Percentiles rank a stretch among this genome's conserved stretches.
These are phyloP conservation scores for Triplophysa dalaica DNA, from an alignment of 2,113 vertebrate genomes.

Conservation along the genomic window DNA sequence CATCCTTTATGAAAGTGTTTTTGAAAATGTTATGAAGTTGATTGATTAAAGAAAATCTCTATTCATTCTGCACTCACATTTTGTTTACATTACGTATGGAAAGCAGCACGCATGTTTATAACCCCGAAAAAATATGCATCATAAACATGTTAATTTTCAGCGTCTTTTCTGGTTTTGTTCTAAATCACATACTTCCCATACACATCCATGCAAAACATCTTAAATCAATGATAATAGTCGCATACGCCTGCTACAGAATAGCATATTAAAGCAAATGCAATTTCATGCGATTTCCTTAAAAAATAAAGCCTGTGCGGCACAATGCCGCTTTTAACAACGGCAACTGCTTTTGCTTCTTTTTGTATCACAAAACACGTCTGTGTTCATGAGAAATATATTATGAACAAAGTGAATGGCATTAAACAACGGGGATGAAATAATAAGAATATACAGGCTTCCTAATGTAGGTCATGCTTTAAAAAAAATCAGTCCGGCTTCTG, in stretches of 20 bases:
- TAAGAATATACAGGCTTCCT: constrained; percentile 17
- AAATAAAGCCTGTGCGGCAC: not conserved
- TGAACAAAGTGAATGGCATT: constrained; percentile 20
- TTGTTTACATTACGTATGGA: not conserved
- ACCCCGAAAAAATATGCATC: not conserved
- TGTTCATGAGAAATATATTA: not conserved
- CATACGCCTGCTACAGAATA: not conserved
- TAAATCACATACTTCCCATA: not conserved
- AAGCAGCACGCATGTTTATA: not conserved
- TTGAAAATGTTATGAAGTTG: not conserved
- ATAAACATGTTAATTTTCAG: not conserved
- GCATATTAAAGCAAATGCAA: constrained; percentile 6
- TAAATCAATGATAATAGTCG: constrained; percentile 29
- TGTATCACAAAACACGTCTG: not conserved
- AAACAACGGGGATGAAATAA: constrained; percentile 27
- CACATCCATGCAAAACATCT: constrained; percentile 18
- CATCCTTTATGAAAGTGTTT: not conserved
- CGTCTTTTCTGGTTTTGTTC: not conserved
- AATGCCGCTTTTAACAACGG: not conserved
- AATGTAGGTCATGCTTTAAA: constrained; percentile 50
- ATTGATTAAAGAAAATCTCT: not conserved
- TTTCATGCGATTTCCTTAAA: not conserved
- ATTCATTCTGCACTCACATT: not conserved
- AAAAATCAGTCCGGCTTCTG: constrained; percentile 22
- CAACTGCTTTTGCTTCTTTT: not conserved